Base-by-base conservation (phyloP, 2,797 vertebrate genomes). In the Typhlichthys eigenmanni region DNA sequence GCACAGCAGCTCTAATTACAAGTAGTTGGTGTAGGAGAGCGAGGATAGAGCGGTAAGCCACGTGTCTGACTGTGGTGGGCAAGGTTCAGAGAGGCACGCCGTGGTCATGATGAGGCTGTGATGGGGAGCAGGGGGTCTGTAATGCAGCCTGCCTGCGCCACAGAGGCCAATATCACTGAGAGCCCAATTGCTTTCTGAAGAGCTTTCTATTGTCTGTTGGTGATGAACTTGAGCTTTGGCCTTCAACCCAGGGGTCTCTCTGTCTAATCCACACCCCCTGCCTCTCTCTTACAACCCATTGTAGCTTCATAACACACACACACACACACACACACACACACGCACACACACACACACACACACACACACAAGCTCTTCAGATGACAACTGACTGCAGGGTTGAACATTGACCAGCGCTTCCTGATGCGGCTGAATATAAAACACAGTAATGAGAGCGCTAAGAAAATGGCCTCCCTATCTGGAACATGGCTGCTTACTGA, bases 191-290 rank as follows among this genome's bases (percentile, higher is more conserved):
- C 88, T 92, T 92, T 90, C 77, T 93, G 90, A 92, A 92, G 92
- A 91, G 89, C 91, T 92, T 93, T 89, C 92, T 83, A 91, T 89
- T 95, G 94, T 94, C 92, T 93, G 88, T 86, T 38, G 66, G 86
- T 92, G 93, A 94, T 93, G 92, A 95, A 95, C 95, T 95, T 96
- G 94, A 96, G 93, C 93, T 89, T 84, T 92, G 94, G 91, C 94
- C 93, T 95, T 90, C 94, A 93, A 93, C 93, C 93, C 90, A 80
- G 19, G 85, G 92, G 91, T 91, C 92, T 79, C 68, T 87, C 89
- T 86, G 76, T 88, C 83, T 90, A 89, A 92, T 91, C 85, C 85
- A 64, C 64, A 87, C 55, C 60, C 81, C 63, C 81, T 59, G 65
- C 68, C 76, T 80, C 78, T 67, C 62, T 64, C 55, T 48, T 63